A percentile compares a stretch with the other conserved stretches of the same genome.
Evolutionary conservation across 2,888 invertebrate species (phyloP).

Genomic region (Meloe dianella): DNA sequence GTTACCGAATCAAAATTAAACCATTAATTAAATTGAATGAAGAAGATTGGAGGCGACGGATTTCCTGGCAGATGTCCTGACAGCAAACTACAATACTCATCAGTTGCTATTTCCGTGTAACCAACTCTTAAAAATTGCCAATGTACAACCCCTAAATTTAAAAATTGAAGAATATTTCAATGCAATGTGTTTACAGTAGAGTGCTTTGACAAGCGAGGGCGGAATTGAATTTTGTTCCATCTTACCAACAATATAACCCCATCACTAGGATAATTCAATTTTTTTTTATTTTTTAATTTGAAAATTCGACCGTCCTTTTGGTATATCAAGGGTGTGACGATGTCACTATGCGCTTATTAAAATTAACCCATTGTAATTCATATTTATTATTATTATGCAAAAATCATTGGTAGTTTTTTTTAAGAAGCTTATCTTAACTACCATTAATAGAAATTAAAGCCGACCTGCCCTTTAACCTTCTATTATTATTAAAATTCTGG

Average conservation of each 20-base stretch:
- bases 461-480: constrained; percentile 37
- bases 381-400: constrained; percentile 40
- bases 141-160: constrained; percentile 52
- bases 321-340: constrained; percentile 37
- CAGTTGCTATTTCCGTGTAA: constrained; percentile 57
- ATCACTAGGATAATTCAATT: constrained; percentile 45
- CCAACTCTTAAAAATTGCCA: constrained; percentile 54
- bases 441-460: constrained; percentile 47
- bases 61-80: constrained; percentile 60
- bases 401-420: constrained; percentile 40
- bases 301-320: constrained; percentile 7
- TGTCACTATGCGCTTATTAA: constrained; percentile 36
- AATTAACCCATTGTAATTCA: constrained; percentile 40
- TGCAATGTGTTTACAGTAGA: constrained; percentile 59
- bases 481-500: constrained; percentile 43
- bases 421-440: constrained; percentile 49
- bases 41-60: constrained; percentile 54
- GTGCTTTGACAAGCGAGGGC: constrained; percentile 56
- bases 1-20: constrained; percentile 51
- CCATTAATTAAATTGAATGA: constrained; percentile 59
- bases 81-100: constrained; percentile 55
- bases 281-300: constrained; percentile 12
- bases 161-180: constrained; percentile 59
- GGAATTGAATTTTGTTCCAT: constrained; percentile 56
- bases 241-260: constrained; percentile 56